A percentile compares a stretch with the other conserved stretches of the same genome.
phyloP scores from a whole-genome alignment of 2,797 vertebrate species.

The Phalloptychus januarius region DNA sequence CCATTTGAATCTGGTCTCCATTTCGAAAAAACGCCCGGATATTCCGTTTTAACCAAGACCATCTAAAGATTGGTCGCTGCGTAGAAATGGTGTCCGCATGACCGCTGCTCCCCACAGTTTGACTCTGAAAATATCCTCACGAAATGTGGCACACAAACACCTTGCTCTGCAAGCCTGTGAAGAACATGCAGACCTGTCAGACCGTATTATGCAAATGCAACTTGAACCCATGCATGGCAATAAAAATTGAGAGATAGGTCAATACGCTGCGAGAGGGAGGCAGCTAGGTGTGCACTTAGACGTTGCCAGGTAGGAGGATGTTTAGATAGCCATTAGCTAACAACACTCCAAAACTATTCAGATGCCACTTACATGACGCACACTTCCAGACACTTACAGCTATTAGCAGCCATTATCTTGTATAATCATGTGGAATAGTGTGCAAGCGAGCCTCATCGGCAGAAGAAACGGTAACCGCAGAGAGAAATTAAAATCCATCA shows the following conservation, averaged over 20 bases:
- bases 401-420: constrained; percentile 67
- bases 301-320: constrained; percentile 45
- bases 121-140: constrained; percentile 30
- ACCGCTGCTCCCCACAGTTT: constrained; percentile 7
- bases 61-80: constrained; percentile 51
- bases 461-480: constrained; percentile 23
- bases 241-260: constrained; percentile 60
- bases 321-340: constrained; percentile 66
- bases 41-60: constrained; percentile 36
- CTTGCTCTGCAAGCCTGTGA: constrained; percentile 57
- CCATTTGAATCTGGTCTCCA: constrained; percentile 37
- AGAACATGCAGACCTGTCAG: constrained; percentile 60
- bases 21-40: constrained; percentile 36
- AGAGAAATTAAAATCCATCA: constrained; percentile 51
- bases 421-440: constrained; percentile 68
- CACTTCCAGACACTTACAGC: constrained; percentile 58
- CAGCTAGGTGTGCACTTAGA: constrained; percentile 62
- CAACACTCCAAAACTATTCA: constrained; percentile 67
- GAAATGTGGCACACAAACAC: constrained; percentile 30
- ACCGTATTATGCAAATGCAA: constrained; percentile 59
- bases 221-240: constrained; percentile 51
- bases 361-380: constrained; percentile 53
- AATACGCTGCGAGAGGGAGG: constrained; percentile 52
- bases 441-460: constrained; percentile 43
- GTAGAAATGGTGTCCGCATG: constrained; percentile 28